Evolutionary conservation across 2,797 vertebrate genomes (phyloP).

Genomic region (Anniella stebbinsi): DNA sequence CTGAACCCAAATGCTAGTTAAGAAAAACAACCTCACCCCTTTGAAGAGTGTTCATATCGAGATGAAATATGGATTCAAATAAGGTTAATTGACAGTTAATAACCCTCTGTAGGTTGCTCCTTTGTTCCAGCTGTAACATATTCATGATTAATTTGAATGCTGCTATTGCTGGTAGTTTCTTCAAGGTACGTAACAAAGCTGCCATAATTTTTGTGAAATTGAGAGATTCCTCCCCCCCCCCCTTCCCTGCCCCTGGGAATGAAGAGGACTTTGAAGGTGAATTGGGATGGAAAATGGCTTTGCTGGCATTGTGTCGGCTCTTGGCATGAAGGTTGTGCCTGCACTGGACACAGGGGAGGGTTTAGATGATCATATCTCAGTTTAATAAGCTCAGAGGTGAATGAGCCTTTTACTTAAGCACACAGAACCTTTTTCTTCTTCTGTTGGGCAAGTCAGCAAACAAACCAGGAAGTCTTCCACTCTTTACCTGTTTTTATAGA

Average conservation of each 20-base stretch:
- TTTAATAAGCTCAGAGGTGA: neutral
- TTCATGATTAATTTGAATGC: slow-evolving; percentile 7
- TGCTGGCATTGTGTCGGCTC: neutral
- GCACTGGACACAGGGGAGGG: neutral
- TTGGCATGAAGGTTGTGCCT: neutral
- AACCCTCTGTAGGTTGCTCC: slow-evolving; percentile 9
- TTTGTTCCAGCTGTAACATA: slow-evolving; percentile 12
- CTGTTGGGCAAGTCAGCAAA: neutral
- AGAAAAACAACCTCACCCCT: neutral
- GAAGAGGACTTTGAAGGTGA: neutral
- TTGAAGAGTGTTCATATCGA: neutral
- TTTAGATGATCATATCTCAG: neutral
- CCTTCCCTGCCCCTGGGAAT: neutral
- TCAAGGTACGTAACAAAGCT: neutral
- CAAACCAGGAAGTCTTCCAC: neutral
- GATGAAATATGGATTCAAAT: neutral
- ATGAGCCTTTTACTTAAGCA: neutral
- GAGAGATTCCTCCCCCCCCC: neutral
- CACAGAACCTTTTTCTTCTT: neutral
- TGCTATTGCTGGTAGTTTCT: neutral
- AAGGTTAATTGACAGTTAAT: slow-evolving; percentile 15
- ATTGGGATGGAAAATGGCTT: neutral
- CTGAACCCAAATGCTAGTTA: neutral
- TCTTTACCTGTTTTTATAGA: too few relatives aligned
- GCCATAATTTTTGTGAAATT: neutral